A percentile compares a stretch with the other conserved stretches of the same genome.
Evolutionary conservation across 1,140 invertebrate genomes (phyloP).

Genomic region (Cyrtorhinus lividipennis): DNA sequence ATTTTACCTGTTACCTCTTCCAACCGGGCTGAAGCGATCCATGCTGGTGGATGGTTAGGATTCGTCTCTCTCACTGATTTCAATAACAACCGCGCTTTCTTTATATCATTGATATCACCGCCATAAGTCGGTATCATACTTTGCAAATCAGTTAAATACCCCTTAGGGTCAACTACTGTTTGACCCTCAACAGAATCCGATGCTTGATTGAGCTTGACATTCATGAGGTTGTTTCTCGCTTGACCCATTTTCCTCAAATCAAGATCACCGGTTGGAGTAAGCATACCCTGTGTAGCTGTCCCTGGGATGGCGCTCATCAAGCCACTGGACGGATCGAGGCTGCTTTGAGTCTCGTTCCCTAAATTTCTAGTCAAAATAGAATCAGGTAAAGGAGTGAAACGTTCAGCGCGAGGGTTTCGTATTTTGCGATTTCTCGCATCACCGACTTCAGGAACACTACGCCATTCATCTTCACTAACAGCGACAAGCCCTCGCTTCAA

Average conservation of each 20-base stretch:
- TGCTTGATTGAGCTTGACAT: slow-evolving; percentile 94
- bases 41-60: slow-evolving; percentile 96
- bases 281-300: slow-evolving; percentile 46
- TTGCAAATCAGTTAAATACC: slow-evolving; percentile 95
- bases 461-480: slow-evolving; percentile 90
- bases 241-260: slow-evolving; percentile 98
- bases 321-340: slow-evolving; percentile 73
- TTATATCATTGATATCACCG: slow-evolving; percentile 95
- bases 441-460: slow-evolving; percentile 93
- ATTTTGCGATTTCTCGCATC: slow-evolving; percentile 97
- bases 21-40: slow-evolving; percentile 96
- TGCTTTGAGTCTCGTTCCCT: slow-evolving; percentile 61
- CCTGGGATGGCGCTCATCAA: slow-evolving; percentile 72
- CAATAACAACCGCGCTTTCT: slow-evolving; percentile 89
- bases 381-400: slow-evolving; percentile 94
- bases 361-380: slow-evolving; percentile 85
- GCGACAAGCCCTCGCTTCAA: slow-evolving; percentile 79
- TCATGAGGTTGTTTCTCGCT: slow-evolving; percentile 98
- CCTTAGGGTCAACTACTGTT: slow-evolving; percentile 98
- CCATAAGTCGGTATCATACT: slow-evolving; percentile 98
- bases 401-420: slow-evolving; percentile 85
- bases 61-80: slow-evolving; percentile 98
- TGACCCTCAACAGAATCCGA: slow-evolving; percentile 98
- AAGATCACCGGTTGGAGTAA: slow-evolving; percentile 76
- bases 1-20: slow-evolving; percentile 99